A percentile compares a stretch with the other conserved stretches of the same genome.
These are phyloP conservation scores for Pseudococcus jackbeardsleyi DNA, from an alignment of 2,888 invertebrate genomes.

Conservation along the genomic window DNA sequence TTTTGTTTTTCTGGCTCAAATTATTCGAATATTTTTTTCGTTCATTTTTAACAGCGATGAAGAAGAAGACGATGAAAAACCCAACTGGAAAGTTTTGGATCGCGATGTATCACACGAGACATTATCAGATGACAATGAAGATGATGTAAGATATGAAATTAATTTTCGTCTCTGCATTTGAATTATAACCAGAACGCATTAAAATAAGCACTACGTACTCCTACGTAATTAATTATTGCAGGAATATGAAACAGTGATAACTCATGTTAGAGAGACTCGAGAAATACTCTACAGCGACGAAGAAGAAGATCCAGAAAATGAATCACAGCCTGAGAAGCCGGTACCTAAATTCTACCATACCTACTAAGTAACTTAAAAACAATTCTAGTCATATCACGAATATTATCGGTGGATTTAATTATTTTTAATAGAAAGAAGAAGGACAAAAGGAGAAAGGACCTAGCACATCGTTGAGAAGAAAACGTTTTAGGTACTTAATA, in stretches of 20 bases:
- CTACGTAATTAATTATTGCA: neutral
- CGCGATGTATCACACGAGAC: slow-evolving; percentile 8
- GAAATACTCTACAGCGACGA: slow-evolving; percentile 49
- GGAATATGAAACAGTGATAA: slow-evolving; percentile 53
- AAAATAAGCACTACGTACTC: neutral
- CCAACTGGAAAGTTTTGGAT: slow-evolving; percentile 34
- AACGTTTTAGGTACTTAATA: neutral
- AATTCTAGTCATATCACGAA: neutral
- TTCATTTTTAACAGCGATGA: neutral
- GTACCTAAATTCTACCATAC: neutral
- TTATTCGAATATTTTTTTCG: neutral
- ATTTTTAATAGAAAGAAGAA: neutral
- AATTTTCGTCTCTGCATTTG: neutral
- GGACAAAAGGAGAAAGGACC: neutral
- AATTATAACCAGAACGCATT: neutral
- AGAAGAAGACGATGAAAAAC: neutral
- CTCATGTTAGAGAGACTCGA: slow-evolving; percentile 43
- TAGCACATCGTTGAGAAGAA: neutral
- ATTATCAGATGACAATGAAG: slow-evolving; percentile 21
- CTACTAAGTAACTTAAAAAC: neutral
- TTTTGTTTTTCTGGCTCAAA: neutral
- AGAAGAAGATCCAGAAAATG: slow-evolving; percentile 16
- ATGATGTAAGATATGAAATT: slow-evolving; percentile 25
- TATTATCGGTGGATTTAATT: neutral
- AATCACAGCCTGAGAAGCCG: neutral